These are phyloP conservation scores for Caenorhabditis sp. DNA, from an alignment of 2,888 invertebrate species.

Conservation along the genomic window DNA sequence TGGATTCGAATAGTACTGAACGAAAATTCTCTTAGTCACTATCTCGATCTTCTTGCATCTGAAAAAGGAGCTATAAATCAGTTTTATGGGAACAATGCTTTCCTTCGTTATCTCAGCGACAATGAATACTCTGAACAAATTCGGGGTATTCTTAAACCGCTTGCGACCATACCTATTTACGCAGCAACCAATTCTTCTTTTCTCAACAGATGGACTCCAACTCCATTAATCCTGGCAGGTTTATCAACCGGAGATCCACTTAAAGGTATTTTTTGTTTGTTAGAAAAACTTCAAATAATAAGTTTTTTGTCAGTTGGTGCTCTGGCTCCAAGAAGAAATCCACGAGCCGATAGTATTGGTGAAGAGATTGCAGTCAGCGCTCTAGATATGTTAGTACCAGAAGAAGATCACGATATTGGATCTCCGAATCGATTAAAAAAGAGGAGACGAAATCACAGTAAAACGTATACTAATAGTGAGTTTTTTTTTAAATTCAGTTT, in stretches of 20 bases:
- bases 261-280: slow-evolving; percentile 32
- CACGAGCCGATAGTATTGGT: slow-evolving; percentile 21
- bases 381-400: slow-evolving; percentile 45
- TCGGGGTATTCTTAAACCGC: slow-evolving; percentile 42
- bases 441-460: background rate
- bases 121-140: slow-evolving; percentile 72
- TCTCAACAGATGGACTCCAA: slow-evolving; percentile 73
- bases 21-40: slow-evolving; percentile 72
- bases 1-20: slow-evolving; percentile 73
- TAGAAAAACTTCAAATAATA: background rate
- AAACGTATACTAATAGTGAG: background rate
- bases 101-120: slow-evolving; percentile 71
- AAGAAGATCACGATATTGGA: slow-evolving; percentile 38
- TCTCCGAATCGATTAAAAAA: slow-evolving; percentile 13
- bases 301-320: slow-evolving; percentile 29
- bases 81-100: slow-evolving; percentile 72
- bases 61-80: slow-evolving; percentile 71
- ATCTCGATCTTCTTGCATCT: slow-evolving; percentile 71
- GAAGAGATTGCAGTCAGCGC: slow-evolving; percentile 52
- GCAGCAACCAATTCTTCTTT: slow-evolving; percentile 73
- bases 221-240: slow-evolving; percentile 72
- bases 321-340: slow-evolving; percentile 29
- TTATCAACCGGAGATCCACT: slow-evolving; percentile 56
- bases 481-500: background rate
- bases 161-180: slow-evolving; percentile 23